Percentiles rank a stretch among this genome's conserved stretches.
Evolutionary conservation across 2,888 invertebrate genomes (phyloP).

Genomic region (Drosophila infuscata): DNA sequence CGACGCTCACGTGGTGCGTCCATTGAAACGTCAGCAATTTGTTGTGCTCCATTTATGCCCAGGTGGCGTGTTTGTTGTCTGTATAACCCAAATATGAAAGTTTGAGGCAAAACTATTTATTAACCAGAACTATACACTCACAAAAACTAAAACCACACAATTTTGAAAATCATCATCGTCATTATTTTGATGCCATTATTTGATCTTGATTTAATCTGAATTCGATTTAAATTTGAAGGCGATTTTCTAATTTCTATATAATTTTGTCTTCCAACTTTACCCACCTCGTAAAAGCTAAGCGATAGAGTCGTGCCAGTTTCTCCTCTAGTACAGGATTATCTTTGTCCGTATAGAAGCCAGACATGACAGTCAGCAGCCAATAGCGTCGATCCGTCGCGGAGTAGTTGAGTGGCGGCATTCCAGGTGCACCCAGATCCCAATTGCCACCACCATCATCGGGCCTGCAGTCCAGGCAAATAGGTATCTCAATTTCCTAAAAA

Average conservation of each 20-base stretch:
- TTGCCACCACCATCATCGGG: constrained; percentile 80
- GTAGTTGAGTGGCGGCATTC: constrained; percentile 80
- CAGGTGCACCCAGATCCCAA: constrained; percentile 76
- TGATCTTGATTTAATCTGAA: neutral
- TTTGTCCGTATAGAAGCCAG: constrained; percentile 86
- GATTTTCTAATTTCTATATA: neutral
- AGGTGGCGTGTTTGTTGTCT: constrained; percentile 93
- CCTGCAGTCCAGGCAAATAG: constrained; percentile 83
- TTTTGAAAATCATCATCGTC: neutral
- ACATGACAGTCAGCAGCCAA: constrained; percentile 92
- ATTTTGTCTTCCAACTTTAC: neutral
- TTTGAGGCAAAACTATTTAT: constrained; percentile 12
- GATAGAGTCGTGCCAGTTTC: constrained; percentile 91
- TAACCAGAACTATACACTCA: neutral
- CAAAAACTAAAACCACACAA: neutral
- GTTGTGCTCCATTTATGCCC: constrained; percentile 87
- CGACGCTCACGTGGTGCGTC: constrained; percentile 69
- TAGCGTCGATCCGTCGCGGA: constrained; percentile 89
- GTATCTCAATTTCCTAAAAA: constrained; percentile 83
- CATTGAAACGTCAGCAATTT: constrained; percentile 72
- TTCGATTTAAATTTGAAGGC: neutral
- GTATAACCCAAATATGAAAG: constrained; percentile 77
- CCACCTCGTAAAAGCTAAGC: constrained; percentile 92
- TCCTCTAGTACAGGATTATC: constrained; percentile 89
- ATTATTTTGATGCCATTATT: neutral